Evolutionary conservation across 2,888 invertebrate species (phyloP), one percentile per base, ranked within the genome.

Genomic region (Acholoe squamosa): DNA sequence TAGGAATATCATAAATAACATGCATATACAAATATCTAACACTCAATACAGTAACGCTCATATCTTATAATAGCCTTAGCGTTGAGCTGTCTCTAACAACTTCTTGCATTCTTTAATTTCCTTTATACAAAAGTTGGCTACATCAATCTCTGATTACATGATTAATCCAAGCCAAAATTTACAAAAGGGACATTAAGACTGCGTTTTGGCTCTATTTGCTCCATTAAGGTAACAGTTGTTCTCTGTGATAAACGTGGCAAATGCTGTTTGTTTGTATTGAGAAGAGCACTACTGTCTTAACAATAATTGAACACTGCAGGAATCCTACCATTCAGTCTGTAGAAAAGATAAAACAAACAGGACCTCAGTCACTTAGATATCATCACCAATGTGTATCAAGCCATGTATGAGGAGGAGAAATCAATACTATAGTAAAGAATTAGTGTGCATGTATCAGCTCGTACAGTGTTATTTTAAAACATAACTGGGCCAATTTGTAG

Each of bases 1-100:
- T 54, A 86, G 52, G 43, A 43, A 43, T 43, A 31, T 86, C 52
- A 86, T 86, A 86, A 86, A 86, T 86, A 86, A 86, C 86, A 86
- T 86, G 86, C 86, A 86, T 86, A 56, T 54, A 54, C 86, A 86
- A 54, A 86, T 54, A 86, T 54, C 86, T 86, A 86, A 52, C 86
- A 86, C 86, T 54, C 86, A 86, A 52, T n/a, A 54, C 61, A 61
- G n/a, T 61, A 19, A 61, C 1, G 61, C 61, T 19, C 61, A 61
- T 80, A 43, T 34, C 80, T 80, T 0, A 16, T 80, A 16, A 25
- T 28, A 25, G 25, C 31, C 22, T 14, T n/a, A 5, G 71, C 71
- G 28, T 25, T 28, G 84, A 43, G 84, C 22, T 84, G 34, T n/a
- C 0, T 28, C 43, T 84, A 84, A 84, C 71, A 71, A 84, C 25